Percentiles rank a stretch among this genome's conserved stretches.
phyloP scores from a whole-genome alignment of 2,113 vertebrate genomes.

The Malurus melanocephalus region DNA sequence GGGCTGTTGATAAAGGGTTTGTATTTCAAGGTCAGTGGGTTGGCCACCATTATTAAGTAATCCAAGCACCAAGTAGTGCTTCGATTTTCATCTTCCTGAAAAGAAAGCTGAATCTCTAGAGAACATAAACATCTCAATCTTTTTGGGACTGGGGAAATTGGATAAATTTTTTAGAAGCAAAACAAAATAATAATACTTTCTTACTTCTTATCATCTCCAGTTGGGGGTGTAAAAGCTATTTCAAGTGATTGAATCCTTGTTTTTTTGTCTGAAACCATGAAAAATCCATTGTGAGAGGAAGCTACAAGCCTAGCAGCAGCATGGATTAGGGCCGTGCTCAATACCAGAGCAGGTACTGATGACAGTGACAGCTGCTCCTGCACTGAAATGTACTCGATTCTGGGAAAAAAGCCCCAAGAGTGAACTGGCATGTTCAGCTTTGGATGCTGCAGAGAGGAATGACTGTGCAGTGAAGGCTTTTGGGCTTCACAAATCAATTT shows the following conservation, averaged over 20 bases:
- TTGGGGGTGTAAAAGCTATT: neutral
- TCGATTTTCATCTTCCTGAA: neutral
- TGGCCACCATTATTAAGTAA: neutral
- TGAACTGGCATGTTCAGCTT: neutral
- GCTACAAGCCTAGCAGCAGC: neutral
- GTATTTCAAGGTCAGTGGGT: neutral
- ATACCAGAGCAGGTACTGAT: neutral
- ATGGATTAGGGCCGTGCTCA: neutral
- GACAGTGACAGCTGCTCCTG: neutral
- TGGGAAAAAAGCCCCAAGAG: rapidly evolving
- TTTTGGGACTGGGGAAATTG: rapidly evolving
- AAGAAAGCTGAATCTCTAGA: neutral
- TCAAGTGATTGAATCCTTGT: neutral
- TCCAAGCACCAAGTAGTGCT: too few relatives aligned
- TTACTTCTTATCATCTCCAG: rapidly evolving
- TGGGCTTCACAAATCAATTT: neutral
- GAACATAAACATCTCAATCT: neutral
- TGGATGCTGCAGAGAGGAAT: neutral
- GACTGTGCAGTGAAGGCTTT: neutral
- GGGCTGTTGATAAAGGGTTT: neutral
- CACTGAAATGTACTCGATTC: rapidly evolving
- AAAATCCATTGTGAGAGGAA: neutral
- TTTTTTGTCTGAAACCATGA: neutral
- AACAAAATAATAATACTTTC: neutral
- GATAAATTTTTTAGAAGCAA: neutral